These are phyloP conservation scores for Aspidiotus destructor DNA, from an alignment of 2,888 invertebrate genomes.

Conservation along the genomic window DNA sequence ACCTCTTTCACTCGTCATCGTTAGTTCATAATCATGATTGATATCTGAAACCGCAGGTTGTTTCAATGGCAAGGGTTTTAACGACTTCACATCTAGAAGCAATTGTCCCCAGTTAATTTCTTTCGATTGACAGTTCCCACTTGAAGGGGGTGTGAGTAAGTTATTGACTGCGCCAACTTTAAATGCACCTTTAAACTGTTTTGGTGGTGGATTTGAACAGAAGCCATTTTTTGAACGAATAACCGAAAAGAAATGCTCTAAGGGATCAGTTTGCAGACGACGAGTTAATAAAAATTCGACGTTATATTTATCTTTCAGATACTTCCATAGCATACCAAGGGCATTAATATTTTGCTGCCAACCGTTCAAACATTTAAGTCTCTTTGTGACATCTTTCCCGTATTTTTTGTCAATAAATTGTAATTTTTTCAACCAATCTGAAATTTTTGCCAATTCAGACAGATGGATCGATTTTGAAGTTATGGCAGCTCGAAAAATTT, in stretches of 20 bases:
- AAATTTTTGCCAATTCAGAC: neutral
- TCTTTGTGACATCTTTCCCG: neutral
- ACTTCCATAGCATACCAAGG: neutral
- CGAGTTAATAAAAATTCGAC: neutral
- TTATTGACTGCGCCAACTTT: neutral
- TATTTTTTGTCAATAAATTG: neutral
- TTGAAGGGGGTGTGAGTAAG: conserved; percentile 4
- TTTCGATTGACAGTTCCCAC: neutral
- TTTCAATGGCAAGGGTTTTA: neutral
- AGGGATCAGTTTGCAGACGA: neutral
- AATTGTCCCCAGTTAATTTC: neutral
- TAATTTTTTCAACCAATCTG: conserved; percentile 2
- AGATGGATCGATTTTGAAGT: neutral
- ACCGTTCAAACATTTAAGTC: neutral
- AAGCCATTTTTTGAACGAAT: conserved; percentile 1
- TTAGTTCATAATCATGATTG: neutral
- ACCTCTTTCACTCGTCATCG: neutral
- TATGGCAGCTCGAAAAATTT: neutral
- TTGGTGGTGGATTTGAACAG: conserved; percentile 2
- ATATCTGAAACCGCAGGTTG: neutral
- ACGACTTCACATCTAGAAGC: neutral
- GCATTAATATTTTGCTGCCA: neutral
- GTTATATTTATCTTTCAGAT: neutral
- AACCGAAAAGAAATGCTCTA: neutral
- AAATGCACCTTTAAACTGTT: neutral